Evolutionary conservation across 2,888 invertebrate species (phyloP).

Genomic region (Oligia strigilis): DNA sequence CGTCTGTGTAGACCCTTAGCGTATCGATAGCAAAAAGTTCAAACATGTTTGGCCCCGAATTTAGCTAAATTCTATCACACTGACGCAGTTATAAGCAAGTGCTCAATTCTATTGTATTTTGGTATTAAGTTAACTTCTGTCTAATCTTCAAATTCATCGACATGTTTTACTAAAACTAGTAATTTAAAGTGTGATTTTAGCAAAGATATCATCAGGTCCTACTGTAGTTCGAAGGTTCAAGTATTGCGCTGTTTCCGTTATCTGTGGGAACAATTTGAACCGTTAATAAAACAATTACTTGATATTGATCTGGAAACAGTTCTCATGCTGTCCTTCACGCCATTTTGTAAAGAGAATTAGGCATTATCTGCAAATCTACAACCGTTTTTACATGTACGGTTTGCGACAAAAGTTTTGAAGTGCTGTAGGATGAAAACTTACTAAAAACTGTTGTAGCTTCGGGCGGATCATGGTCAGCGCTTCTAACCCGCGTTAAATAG

Average conservation of each 20-base stretch:
- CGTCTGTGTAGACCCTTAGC: too few species aligned
- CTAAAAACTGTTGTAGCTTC: too few species aligned
- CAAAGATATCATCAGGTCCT: slow-evolving; percentile 31
- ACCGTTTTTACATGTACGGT: slow-evolving; percentile 48
- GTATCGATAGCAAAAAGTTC: neutral
- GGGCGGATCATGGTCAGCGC: neutral
- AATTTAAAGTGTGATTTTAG: slow-evolving; percentile 29
- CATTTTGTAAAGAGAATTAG: slow-evolving; percentile 54
- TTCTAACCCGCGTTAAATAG: neutral
- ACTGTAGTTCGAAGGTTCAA: slow-evolving; percentile 49
- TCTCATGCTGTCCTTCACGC: slow-evolving; percentile 68
- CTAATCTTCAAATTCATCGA: neutral
- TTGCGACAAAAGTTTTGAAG: neutral
- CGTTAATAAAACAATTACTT: slow-evolving; percentile 67
- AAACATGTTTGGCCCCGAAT: neutral
- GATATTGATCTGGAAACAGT: slow-evolving; percentile 69
- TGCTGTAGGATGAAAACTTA: neutral
- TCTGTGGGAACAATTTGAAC: slow-evolving; percentile 54
- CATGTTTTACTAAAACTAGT: neutral
- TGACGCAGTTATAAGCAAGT: neutral
- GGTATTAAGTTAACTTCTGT: neutral
- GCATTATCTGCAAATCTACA: slow-evolving; percentile 57
- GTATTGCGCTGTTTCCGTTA: slow-evolving; percentile 51
- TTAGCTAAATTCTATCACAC: too few species aligned
- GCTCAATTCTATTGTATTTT: neutral